phyloP scores from a whole-genome alignment of 2,113 vertebrate species.

The Gasterosteus nipponicus region DNA sequence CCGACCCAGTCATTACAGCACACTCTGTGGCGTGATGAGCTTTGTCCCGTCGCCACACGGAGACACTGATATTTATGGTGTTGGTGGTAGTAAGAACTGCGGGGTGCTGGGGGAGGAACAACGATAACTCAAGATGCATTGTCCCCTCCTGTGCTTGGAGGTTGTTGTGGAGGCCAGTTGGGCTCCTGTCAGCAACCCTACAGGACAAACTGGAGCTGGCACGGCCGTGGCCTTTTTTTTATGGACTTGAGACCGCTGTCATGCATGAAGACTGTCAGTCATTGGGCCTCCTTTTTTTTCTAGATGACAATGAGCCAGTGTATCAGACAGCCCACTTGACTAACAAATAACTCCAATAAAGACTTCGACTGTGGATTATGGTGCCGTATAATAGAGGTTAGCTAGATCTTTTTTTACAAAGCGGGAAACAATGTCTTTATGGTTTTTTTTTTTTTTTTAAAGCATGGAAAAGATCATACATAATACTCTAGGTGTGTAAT shows the following conservation, averaged over 20 bases:
- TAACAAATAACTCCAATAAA: neutral
- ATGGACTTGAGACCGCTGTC: conserved; percentile 10
- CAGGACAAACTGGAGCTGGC: neutral
- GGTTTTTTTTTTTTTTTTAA: too few species aligned
- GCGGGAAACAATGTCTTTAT: neutral
- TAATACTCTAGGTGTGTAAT: neutral
- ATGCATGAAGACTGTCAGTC: neutral
- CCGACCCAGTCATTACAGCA: conserved; percentile 38
- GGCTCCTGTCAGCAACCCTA: conserved; percentile 7
- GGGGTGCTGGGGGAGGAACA: conserved; percentile 27
- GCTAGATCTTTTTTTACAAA: conserved; percentile 15
- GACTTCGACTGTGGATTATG: neutral
- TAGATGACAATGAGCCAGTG: neutral
- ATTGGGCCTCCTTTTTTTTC: neutral
- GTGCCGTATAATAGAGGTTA: neutral
- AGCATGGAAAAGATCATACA: neutral
- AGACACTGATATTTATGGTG: conserved; percentile 53
- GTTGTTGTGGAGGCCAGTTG: conserved; percentile 17
- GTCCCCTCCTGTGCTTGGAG: conserved; percentile 10
- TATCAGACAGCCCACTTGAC: neutral
- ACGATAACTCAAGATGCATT: conserved; percentile 40
- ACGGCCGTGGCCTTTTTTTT: neutral
- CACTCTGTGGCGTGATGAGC: conserved; percentile 1
- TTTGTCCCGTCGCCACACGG: conserved; percentile 30
- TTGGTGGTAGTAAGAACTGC: conserved; percentile 16